Evolutionary conservation across 1,140 invertebrate genomes (phyloP).

Genomic region (Drosophila nannoptera): DNA sequence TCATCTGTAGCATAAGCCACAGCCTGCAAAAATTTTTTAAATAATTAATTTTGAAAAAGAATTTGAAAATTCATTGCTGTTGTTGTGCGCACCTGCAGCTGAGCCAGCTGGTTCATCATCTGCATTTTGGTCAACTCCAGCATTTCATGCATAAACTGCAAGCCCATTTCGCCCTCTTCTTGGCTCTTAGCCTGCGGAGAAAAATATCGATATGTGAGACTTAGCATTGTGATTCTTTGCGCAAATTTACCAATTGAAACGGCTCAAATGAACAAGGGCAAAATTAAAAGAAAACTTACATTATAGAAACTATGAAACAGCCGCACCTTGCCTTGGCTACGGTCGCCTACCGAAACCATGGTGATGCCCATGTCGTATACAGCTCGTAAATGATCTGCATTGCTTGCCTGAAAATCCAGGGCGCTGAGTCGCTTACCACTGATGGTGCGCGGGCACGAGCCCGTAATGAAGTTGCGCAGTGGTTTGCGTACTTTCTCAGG

Average conservation of each 20-base stretch:
- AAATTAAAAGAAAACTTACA: slow-evolving; percentile 81
- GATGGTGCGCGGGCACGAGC: slow-evolving; percentile 85
- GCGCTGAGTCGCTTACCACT: slow-evolving; percentile 83
- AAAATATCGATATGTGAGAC: not conserved
- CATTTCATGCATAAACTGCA: slow-evolving; percentile 99
- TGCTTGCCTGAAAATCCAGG: slow-evolving; percentile 89
- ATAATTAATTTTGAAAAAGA: not conserved
- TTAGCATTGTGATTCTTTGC: not conserved
- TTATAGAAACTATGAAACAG: slow-evolving; percentile 91
- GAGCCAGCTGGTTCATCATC: slow-evolving; percentile 82
- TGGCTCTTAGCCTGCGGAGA: slow-evolving; percentile 86
- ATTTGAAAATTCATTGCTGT: not conserved
- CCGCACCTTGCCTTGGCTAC: slow-evolving; percentile 87
- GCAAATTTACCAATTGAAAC: slow-evolving; percentile 1
- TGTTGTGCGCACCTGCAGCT: slow-evolving; percentile 79
- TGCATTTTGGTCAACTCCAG: slow-evolving; percentile 91
- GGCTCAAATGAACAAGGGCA: slow-evolving; percentile 33
- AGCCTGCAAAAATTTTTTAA: slow-evolving; percentile 56
- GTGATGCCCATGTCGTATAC: slow-evolving; percentile 96
- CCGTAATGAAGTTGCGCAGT: slow-evolving; percentile 91
- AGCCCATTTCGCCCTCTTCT: slow-evolving; percentile 93
- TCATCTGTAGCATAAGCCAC: slow-evolving; percentile 80
- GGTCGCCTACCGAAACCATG: slow-evolving; percentile 90
- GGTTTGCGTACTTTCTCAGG: slow-evolving; percentile 88
- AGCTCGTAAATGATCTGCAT: slow-evolving; percentile 92